Evolutionary conservation across 2,797 vertebrate genomes (phyloP).

Genomic region (Serranus cabrilla): DNA sequence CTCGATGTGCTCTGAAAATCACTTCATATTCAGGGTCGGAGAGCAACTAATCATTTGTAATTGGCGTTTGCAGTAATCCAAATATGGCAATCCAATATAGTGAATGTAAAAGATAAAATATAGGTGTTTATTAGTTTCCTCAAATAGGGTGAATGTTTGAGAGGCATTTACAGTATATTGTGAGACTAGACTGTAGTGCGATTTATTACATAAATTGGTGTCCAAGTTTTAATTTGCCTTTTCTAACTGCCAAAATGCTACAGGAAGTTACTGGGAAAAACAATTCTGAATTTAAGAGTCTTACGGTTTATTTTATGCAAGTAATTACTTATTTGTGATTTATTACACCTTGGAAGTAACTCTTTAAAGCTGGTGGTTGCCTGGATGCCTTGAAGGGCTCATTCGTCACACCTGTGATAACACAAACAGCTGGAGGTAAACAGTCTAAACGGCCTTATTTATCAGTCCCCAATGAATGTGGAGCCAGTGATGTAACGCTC

Average conservation of each 20-base stretch:
- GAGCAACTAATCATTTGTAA: slow-evolving; percentile 31
- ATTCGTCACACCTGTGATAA: slow-evolving; percentile 26
- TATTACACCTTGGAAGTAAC: slow-evolving; percentile 28
- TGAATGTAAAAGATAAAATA: slow-evolving; percentile 17
- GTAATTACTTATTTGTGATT: slow-evolving; percentile 25
- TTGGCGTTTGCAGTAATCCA: slow-evolving; percentile 43
- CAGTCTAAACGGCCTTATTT: slow-evolving; percentile 52
- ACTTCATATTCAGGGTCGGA: slow-evolving; percentile 50
- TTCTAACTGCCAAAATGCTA: slow-evolving; percentile 61
- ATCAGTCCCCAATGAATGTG: slow-evolving; percentile 54
- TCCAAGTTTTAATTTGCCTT: slow-evolving; percentile 52
- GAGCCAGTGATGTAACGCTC: slow-evolving; percentile 5
- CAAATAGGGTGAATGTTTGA: slow-evolving; percentile 31
- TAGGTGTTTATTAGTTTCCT: slow-evolving; percentile 39
- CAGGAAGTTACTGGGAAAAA: slow-evolving; percentile 25
- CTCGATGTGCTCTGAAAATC: slow-evolving; percentile 48
- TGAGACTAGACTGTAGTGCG: slow-evolving; percentile 50
- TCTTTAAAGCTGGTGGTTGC: slow-evolving; percentile 35
- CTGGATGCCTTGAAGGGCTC: slow-evolving; percentile 46
- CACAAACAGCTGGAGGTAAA: slow-evolving; percentile 37
- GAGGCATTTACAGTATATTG: slow-evolving; percentile 31
- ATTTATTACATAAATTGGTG: slow-evolving; percentile 37
- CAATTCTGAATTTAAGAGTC: slow-evolving; percentile 19
- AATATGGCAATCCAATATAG: slow-evolving; percentile 25
- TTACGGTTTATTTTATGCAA: slow-evolving; percentile 12